These are phyloP conservation scores for Gobius niger DNA, from an alignment of 2,113 vertebrate species.

Conservation along the genomic window DNA sequence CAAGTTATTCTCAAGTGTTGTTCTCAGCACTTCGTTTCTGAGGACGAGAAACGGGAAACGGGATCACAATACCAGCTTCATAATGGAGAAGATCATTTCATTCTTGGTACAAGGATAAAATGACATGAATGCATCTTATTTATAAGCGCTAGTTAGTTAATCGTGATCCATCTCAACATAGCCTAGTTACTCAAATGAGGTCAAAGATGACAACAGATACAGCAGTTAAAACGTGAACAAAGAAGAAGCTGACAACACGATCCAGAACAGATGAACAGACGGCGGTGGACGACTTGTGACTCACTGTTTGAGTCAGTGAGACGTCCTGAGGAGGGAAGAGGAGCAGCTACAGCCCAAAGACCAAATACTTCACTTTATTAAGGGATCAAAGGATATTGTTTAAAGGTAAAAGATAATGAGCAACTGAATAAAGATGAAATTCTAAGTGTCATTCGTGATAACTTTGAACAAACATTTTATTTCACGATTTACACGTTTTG, in stretches of 20 bases:
- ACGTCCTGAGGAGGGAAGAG: not conserved
- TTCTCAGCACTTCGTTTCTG: slow-evolving; percentile 67
- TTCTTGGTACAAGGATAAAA: not conserved
- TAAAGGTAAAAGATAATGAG: not conserved
- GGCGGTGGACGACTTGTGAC: not conserved
- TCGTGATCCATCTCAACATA: not conserved
- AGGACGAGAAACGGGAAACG: slow-evolving; percentile 4
- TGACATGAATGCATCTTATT: not conserved
- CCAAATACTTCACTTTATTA: not conserved
- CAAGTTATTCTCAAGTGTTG: slow-evolving; percentile 49
- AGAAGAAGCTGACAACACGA: not conserved
- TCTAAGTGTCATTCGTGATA: too few species aligned
- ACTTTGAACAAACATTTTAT: too few species aligned
- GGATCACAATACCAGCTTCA: not conserved
- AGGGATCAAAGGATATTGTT: not conserved
- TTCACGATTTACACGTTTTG: too few species aligned
- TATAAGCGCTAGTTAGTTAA: not conserved
- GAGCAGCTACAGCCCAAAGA: not conserved
- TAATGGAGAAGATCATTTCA: not conserved
- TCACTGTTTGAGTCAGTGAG: slow-evolving; percentile 7
- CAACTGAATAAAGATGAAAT: not conserved
- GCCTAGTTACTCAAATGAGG: not conserved
- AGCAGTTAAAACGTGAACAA: not conserved
- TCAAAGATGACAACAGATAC: not conserved
- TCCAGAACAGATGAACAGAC: slow-evolving; percentile 1